phyloP scores from a whole-genome alignment of 2,113 vertebrate genomes.

The Rhodinocichla rosea region DNA sequence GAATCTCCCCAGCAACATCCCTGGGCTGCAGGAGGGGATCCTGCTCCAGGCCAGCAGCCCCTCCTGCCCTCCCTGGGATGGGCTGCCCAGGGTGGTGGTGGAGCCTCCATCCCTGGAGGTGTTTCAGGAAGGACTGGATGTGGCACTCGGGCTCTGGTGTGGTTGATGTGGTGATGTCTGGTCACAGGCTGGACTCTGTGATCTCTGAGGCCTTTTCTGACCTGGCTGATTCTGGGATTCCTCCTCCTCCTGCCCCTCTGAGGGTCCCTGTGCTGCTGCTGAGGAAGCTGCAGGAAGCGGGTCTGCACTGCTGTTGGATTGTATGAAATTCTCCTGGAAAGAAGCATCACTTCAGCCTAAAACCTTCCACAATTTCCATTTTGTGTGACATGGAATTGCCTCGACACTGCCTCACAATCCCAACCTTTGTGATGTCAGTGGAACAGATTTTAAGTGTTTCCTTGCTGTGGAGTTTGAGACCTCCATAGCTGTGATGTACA shows the following conservation, averaged over 20 bases:
- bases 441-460: background rate
- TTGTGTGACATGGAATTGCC: rapidly evolving
- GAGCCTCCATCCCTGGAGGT: background rate
- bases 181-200: rapidly evolving
- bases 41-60: background rate
- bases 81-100: background rate
- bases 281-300: background rate
- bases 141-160: background rate
- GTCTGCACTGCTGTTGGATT: background rate
- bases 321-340: background rate
- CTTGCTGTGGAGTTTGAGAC: background rate
- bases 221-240: background rate
- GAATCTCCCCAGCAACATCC: background rate
- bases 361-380: background rate
- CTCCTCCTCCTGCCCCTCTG: background rate
- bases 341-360: background rate
- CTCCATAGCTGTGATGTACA: rapidly evolving
- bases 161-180: rapidly evolving
- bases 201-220: background rate
- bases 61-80: background rate
- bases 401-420: background rate
- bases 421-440: background rate
- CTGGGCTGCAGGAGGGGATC: background rate
- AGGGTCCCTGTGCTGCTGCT: background rate
- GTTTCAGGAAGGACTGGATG: background rate